Base-by-base conservation (phyloP, 30 jellyfish, hydroid and myxozoan species). In the Aurelia sp. region DNA sequence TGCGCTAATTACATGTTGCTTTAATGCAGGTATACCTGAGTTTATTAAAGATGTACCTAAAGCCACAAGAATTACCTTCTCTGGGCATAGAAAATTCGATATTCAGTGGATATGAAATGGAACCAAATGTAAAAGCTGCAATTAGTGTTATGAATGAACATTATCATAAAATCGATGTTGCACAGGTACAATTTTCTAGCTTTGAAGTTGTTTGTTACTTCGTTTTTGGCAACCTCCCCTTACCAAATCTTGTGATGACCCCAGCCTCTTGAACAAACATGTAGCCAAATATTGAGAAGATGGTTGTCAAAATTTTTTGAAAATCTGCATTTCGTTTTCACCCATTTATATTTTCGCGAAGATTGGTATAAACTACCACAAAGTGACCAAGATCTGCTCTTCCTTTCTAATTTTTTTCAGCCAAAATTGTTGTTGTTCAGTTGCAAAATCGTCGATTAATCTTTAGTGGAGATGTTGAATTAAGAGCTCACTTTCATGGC, bases 41-140 rank as follows among this genome's bases (percentile, higher is more conserved):
- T 57, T 84, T 94, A 65, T 55, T 94, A 76, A 94, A 89, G 76
- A 83, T 94, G 97, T 94, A 94, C 71, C 65, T 94, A 66, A 77
- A 84, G 65, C 97, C 97, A 37, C 41, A 81, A 12, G 96, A 83
- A 33, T 66, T 83, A 5, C 97, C 96, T n/a, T 61, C 91, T 9
- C 90, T 94, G 27, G 89, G 88, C 12, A 64, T 90, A 41, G 90
- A 87, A 3, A 88, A 89, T 47, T 89, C 97, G 4, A 73, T 76
- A 48, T 77, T 94, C 89, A 17, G 64, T 13, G 91, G 79, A 13
- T 87, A 53, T 27, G 67, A 57, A 13, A 71, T 94, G 94, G 76
- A 78, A 51, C 92, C 97, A 21, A 77, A 94, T 61, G 57, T 81
- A 41, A 71, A 63, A 37, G 99, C 96, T 13, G 99, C 99, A 11